phyloP scores from a whole-genome alignment of 2,113 vertebrate genomes.

The Anhinga anhinga region DNA sequence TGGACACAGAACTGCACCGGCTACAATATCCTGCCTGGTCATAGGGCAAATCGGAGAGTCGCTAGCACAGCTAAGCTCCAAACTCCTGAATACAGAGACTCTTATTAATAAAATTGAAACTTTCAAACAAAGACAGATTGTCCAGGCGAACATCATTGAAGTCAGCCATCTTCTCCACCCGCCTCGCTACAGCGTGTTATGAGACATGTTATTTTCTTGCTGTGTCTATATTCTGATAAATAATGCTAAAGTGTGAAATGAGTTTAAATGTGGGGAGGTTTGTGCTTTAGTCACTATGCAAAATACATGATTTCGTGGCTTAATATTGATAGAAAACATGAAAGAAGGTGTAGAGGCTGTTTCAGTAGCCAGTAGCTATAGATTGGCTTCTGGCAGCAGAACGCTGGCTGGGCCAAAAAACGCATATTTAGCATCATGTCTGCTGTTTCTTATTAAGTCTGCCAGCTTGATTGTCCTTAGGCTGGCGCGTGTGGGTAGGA shows the following conservation, averaged over 20 bases:
- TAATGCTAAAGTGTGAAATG: background rate
- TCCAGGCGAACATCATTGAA: background rate
- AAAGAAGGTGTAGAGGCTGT: background rate
- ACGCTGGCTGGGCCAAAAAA: background rate
- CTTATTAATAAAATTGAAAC: background rate
- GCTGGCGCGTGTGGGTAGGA: background rate
- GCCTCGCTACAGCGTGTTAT: fast-evolving
- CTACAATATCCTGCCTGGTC: background rate
- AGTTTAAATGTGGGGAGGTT: background rate
- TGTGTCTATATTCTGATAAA: background rate
- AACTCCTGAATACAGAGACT: background rate
- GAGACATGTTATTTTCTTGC: background rate
- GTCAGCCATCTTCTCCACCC: constrained; percentile 28
- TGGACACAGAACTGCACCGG: background rate
- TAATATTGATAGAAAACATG: background rate
- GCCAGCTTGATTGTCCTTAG: background rate
- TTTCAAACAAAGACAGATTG: constrained; percentile 33
- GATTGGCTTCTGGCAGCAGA: background rate
- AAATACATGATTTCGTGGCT: background rate
- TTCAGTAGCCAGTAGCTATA: background rate
- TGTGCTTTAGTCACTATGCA: background rate
- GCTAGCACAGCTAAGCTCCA: background rate
- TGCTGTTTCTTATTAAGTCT: background rate
- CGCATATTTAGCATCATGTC: background rate
- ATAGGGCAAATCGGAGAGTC: background rate